Evolutionary conservation across 2,888 invertebrate species (phyloP).

Genomic region (Rapana venosa): DNA sequence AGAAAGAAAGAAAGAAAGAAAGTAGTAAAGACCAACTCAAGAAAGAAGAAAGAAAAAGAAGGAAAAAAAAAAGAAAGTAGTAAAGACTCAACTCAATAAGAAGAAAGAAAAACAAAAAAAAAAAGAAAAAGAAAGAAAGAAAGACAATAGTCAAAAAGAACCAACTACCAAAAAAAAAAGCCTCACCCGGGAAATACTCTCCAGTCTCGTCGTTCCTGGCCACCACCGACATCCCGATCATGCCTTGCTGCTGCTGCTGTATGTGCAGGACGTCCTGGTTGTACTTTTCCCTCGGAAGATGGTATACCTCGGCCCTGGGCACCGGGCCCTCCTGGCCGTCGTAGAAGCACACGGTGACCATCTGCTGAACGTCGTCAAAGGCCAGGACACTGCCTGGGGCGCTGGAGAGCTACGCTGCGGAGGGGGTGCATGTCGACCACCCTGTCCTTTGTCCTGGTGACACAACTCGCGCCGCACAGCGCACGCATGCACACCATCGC

Average conservation of each 20-base stretch:
- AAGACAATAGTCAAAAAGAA: too few relatives aligned
- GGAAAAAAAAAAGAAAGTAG: too few relatives aligned
- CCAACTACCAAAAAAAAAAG: too few relatives aligned
- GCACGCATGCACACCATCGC: not conserved
- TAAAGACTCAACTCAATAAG: too few relatives aligned
- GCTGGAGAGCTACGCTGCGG: slow-evolving; percentile 71
- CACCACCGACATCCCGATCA: slow-evolving; percentile 66
- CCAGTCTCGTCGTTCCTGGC: slow-evolving; percentile 47
- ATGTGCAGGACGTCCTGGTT: slow-evolving; percentile 70
- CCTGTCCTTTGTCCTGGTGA: slow-evolving; percentile 52
- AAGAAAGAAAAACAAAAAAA: too few relatives aligned
- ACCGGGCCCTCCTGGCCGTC: slow-evolving; percentile 63
- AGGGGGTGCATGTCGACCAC: slow-evolving; percentile 71
- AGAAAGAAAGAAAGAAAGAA: too few relatives aligned
- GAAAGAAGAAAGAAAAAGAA: too few relatives aligned
- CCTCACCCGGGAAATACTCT: slow-evolving; percentile 47
- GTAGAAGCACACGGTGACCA: slow-evolving; percentile 64
- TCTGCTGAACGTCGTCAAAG: slow-evolving; percentile 35
- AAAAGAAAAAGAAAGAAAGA: too few relatives aligned
- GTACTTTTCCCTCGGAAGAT: slow-evolving; percentile 50
- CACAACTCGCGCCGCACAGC: too few relatives aligned
- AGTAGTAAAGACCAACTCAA: too few relatives aligned
- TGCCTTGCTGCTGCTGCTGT: slow-evolving; percentile 62
- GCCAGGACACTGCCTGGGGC: slow-evolving; percentile 68
- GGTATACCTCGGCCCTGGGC: slow-evolving; percentile 65